Conservation (phyloP, 2,113 vertebrate genomes). For the Gracilinanus agilis region DNA sequence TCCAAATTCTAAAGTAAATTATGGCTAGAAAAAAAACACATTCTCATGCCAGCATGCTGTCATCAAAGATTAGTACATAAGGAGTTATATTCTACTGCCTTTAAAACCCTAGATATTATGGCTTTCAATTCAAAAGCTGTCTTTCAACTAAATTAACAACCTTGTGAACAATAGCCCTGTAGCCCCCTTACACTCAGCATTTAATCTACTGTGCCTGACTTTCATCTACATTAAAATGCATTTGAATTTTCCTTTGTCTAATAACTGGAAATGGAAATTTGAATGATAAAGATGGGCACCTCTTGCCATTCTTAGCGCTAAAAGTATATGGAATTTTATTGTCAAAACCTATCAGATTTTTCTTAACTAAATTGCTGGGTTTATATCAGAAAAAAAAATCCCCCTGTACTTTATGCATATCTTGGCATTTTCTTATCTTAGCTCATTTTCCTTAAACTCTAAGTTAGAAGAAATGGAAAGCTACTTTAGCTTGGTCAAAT, state of each 20-base stretch:
- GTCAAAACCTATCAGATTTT: not conserved
- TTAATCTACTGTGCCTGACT: not conserved
- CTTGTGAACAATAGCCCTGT: not conserved
- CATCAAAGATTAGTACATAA: not conserved
- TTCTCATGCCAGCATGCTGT: not conserved
- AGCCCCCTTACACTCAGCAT: not conserved
- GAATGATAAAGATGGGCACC: not conserved
- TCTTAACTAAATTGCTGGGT: not conserved
- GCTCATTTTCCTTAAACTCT: not conserved
- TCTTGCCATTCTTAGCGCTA: not conserved
- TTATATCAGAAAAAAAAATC: not conserved
- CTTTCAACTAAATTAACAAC: not conserved
- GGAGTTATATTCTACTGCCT: not conserved
- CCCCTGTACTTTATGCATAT: not conserved
- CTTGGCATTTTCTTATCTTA: not conserved
- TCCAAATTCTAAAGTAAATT: not conserved
- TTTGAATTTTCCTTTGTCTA: slow-evolving; percentile 6
- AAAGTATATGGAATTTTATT: not conserved
- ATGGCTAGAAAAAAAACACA: not conserved
- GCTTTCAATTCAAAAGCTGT: not conserved
- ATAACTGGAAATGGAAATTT: not conserved
- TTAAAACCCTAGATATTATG: not conserved
- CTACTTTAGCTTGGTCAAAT: not conserved
- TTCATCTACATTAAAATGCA: not conserved
- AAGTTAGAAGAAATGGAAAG: not conserved